Conservation (phyloP, 1,140 invertebrate genomes). For the Mylabris phalerata region DNA sequence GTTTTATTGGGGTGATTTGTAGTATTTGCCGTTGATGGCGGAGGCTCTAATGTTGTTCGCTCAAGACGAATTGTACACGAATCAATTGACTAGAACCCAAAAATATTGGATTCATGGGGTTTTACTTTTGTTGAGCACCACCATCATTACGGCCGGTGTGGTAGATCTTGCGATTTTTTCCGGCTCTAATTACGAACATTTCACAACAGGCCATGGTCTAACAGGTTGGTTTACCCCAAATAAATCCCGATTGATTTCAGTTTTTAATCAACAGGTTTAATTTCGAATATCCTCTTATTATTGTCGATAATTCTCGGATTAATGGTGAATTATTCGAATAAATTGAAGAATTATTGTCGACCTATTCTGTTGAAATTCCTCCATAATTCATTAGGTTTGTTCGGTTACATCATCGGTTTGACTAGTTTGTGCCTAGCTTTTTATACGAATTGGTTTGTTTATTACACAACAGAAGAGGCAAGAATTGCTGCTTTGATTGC, state of each 20-base stretch:
- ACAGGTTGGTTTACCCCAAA: conserved; percentile 23
- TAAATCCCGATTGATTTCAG: background rate
- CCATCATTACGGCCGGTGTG: conserved; percentile 25
- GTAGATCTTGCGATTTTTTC: conserved; percentile 20
- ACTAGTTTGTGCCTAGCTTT: conserved; percentile 27
- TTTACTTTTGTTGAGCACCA: conserved; percentile 21
- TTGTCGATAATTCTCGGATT: background rate
- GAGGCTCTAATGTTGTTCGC: conserved; percentile 29
- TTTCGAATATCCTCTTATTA: background rate
- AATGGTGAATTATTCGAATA: background rate
- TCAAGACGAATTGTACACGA: conserved; percentile 29
- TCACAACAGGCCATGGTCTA: conserved; percentile 29
- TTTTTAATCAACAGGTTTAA: background rate
- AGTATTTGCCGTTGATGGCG: conserved; percentile 31
- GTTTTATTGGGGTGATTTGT: conserved; percentile 6
- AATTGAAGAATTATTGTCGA: background rate
- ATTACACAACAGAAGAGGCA: conserved; percentile 23
- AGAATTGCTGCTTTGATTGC: conserved; percentile 24
- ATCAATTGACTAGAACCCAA: conserved; percentile 19
- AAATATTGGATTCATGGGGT: conserved; percentile 30
- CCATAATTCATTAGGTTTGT: conserved; percentile 26
- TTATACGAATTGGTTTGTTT: conserved; percentile 31
- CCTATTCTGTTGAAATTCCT: conserved; percentile 22
- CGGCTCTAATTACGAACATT: conserved; percentile 20
- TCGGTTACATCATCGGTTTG: conserved; percentile 29